Evolutionary conservation across 2,797 vertebrate genomes (phyloP).

Genomic region (Tapera naevia): DNA sequence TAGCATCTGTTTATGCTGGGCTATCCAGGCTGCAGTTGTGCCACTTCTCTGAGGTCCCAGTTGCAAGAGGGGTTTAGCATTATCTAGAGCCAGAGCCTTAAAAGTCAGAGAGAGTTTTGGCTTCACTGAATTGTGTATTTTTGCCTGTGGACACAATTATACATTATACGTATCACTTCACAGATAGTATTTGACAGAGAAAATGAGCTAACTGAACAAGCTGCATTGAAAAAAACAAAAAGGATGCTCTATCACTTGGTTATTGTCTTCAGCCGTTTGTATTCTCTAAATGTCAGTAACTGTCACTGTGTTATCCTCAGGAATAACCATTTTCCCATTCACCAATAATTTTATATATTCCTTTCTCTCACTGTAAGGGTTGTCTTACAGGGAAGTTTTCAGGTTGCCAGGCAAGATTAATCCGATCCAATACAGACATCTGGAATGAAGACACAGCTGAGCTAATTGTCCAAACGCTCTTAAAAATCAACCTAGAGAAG

Average conservation of each 20-base stretch:
- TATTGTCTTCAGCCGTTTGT: slow-evolving; percentile 35
- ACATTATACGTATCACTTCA: neutral
- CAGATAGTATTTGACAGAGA: neutral
- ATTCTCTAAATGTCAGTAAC: neutral
- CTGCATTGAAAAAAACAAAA: slow-evolving; percentile 26
- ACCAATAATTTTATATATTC: slow-evolving; percentile 40
- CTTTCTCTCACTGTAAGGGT: slow-evolving; percentile 11
- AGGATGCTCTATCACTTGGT: neutral
- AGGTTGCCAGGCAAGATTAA: slow-evolving; percentile 24
- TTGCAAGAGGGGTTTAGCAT: neutral
- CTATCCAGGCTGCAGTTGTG: neutral
- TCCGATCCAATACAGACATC: neutral
- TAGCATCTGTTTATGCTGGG: neutral
- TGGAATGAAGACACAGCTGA: neutral
- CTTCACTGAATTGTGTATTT: neutral
- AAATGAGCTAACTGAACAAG: slow-evolving; percentile 37
- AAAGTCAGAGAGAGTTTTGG: neutral
- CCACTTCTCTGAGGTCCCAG: neutral
- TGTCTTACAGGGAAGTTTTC: slow-evolving; percentile 52
- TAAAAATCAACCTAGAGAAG: slow-evolving; percentile 30
- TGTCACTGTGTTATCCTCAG: slow-evolving; percentile 9
- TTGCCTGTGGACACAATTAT: neutral
- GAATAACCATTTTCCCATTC: slow-evolving; percentile 51
- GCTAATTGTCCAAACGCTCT: slow-evolving; percentile 28
- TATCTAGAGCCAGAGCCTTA: neutral